A percentile compares a stretch with the other conserved stretches of the same genome.
Conservation (phyloP, 1,140 invertebrate species). For the Lethocerus indicus region DNA sequence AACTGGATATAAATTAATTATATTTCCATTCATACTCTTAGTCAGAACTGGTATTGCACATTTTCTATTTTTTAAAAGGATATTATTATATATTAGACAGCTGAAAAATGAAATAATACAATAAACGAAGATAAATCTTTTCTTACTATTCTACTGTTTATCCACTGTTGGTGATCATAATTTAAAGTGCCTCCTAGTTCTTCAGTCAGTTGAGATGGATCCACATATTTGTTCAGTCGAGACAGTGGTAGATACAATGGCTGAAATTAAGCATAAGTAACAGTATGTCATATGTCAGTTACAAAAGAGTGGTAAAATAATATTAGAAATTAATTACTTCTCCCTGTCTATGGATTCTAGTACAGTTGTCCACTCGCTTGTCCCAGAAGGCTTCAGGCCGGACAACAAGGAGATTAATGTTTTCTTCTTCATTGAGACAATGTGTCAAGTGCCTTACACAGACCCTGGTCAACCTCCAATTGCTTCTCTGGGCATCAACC, state of each 20-base stretch:
- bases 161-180: constrained; percentile 68
- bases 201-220: constrained; percentile 51
- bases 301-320: too few species aligned
- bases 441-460: constrained; percentile 36
- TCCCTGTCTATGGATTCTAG: too few species aligned
- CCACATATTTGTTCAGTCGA: constrained; percentile 52
- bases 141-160: constrained; percentile 62
- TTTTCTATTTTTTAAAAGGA: too few species aligned
- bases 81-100: too few species aligned
- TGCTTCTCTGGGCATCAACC: constrained; percentile 41
- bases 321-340: too few species aligned
- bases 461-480: constrained; percentile 41
- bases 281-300: too few species aligned
- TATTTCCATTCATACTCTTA: too few species aligned
- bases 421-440: constrained; percentile 23
- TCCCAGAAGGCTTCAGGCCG: constrained; percentile 57
- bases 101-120: too few species aligned
- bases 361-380: constrained; percentile 50
- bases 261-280: constrained; percentile 23
- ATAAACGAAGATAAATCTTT: too few species aligned
- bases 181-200: constrained; percentile 60
- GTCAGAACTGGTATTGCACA: too few species aligned
- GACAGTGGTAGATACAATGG: constrained; percentile 40
- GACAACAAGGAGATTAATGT: constrained; percentile 38
- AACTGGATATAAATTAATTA: too few species aligned